phyloP scores from a whole-genome alignment of 2,797 vertebrate genomes.

The Enteromius treurensis region DNA sequence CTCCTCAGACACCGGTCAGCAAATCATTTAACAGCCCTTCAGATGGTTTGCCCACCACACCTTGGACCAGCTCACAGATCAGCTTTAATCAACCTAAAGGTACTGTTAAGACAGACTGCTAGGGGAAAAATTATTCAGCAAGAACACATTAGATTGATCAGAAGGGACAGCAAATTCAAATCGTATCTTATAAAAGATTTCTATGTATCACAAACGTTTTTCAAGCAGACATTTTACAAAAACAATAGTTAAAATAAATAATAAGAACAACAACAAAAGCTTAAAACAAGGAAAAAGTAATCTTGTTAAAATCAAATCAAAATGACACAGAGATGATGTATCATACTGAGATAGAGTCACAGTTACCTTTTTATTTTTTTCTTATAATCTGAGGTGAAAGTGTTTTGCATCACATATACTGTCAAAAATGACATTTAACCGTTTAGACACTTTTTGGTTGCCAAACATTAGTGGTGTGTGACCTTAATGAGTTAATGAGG shows the following conservation, averaged over 20 bases:
- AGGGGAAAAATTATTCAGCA: background rate
- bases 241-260: background rate
- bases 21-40: constrained; percentile 53
- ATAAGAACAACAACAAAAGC: background rate
- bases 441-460: background rate
- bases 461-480: background rate
- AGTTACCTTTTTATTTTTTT: background rate
- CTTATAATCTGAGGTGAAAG: background rate
- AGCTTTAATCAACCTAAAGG: constrained; percentile 60
- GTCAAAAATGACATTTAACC: background rate
- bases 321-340: background rate
- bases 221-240: too few relatives aligned
- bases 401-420: background rate
- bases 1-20: constrained; percentile 55
- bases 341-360: background rate
- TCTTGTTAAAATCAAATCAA: background rate
- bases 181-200: background rate
- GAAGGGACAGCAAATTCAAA: background rate
- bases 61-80: constrained; percentile 57
- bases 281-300: background rate
- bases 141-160: background rate
- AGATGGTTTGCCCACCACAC: constrained; percentile 61
- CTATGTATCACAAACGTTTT: too few relatives aligned
- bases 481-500: background rate
- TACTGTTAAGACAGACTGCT: constrained; percentile 9